These are phyloP conservation scores for Onychomys torridus DNA, from an alignment of 2,797 vertebrate genomes.

Conservation along the genomic window DNA sequence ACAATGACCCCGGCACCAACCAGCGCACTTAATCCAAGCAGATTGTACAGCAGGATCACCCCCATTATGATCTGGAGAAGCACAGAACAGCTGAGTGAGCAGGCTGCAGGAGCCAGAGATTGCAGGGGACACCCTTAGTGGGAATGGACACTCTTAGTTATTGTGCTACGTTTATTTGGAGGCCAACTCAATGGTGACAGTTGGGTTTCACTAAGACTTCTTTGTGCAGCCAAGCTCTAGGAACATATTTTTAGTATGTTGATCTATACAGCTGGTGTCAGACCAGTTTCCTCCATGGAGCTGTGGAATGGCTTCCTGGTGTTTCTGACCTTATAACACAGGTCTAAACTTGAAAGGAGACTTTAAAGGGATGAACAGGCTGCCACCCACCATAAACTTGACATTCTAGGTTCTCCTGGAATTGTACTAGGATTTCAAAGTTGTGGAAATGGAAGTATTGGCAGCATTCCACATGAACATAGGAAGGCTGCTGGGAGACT, in stretches of 20 bases:
- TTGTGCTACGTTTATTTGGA: conserved; percentile 15
- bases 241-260: conserved; percentile 42
- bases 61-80: conserved; percentile 88
- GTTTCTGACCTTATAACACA: not conserved
- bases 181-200: conserved; percentile 12
- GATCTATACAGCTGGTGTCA: not conserved
- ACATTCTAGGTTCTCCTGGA: not conserved
- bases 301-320: not conserved
- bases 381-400: not conserved
- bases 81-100: not conserved
- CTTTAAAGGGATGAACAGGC: not conserved
- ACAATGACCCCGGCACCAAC: conserved; percentile 96
- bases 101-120: not conserved
- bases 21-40: conserved; percentile 93
- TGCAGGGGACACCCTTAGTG: not conserved
- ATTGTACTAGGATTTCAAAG: not conserved
- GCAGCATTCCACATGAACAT: not conserved
- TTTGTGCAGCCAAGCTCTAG: not conserved
- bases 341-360: not conserved
- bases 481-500: not conserved
- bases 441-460: not conserved
- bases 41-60: conserved; percentile 95
- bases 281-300: not conserved
- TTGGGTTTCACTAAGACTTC: not conserved
- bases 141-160: not conserved